Evolutionary conservation across 2,888 invertebrate genomes (phyloP).

Genomic region (Eilema griseolum): DNA sequence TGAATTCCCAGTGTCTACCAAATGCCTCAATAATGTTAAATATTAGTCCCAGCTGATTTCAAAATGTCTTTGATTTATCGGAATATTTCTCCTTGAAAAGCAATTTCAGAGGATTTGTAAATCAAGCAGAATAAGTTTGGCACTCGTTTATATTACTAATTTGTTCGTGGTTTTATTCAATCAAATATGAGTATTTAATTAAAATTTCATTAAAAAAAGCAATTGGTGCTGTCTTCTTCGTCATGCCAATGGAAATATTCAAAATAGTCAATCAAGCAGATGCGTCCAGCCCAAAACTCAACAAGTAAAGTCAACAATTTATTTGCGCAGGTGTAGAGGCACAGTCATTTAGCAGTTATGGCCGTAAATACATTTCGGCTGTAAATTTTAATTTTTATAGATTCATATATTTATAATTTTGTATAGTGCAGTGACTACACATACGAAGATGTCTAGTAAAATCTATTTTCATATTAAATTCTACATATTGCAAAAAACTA

Average conservation of each 20-base stretch:
- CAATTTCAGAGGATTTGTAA: constrained; percentile 15
- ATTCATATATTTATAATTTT: no score
- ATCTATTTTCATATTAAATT: not conserved
- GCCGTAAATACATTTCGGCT: no score
- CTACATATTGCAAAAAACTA: not conserved
- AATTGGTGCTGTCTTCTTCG: no score
- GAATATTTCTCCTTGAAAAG: constrained; percentile 14
- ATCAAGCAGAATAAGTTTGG: constrained; percentile 1
- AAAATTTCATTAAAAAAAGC: no score
- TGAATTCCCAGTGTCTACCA: constrained; percentile 13
- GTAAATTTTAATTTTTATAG: no score
- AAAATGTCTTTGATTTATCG: constrained; percentile 26
- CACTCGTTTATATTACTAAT: constrained; percentile 2
- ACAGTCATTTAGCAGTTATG: no score
- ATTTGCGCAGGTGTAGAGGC: no score
- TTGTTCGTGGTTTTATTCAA: not conserved
- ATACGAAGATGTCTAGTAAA: not conserved
- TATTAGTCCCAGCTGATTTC: constrained; percentile 13
- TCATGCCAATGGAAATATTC: no score
- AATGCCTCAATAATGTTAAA: constrained; percentile 26
- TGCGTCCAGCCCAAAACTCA: no score
- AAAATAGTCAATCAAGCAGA: no score
- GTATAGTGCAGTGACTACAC: no score
- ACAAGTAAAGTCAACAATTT: no score
- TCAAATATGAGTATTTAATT: not conserved